Evolutionary conservation across 2,888 invertebrate species (phyloP).

Genomic region (Cantharis nigra): DNA sequence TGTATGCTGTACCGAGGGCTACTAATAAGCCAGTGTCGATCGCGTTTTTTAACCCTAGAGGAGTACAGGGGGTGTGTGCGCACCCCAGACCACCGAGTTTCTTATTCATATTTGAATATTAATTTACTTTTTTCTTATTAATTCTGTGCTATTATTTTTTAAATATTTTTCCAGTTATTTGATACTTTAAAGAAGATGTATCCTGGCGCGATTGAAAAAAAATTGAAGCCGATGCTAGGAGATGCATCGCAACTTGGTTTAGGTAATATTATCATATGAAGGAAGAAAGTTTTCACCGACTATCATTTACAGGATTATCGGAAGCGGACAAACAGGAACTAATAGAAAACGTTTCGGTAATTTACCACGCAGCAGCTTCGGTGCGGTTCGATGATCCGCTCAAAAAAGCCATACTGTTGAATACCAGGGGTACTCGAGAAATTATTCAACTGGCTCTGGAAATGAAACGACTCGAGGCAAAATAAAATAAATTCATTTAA

Average conservation of each 20-base stretch:
- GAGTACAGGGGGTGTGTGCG: no score
- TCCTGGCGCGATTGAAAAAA: conserved; percentile 61
- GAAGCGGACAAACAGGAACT: conserved; percentile 58
- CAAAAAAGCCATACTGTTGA: conserved; percentile 65
- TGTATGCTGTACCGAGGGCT: no score
- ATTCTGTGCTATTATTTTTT: neutral
- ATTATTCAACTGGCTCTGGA: conserved; percentile 63
- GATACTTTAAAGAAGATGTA: conserved; percentile 61
- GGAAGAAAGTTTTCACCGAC: no score
- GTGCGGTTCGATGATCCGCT: conserved; percentile 83
- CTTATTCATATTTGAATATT: no score
- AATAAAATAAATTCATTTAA: conserved; percentile 58
- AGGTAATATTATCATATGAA: conserved; percentile 47
- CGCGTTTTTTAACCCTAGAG: no score
- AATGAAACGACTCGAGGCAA: conserved; percentile 53
- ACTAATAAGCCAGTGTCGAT: no score
- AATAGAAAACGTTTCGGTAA: conserved; percentile 65
- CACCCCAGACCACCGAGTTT: no score
- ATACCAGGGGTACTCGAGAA: conserved; percentile 69
- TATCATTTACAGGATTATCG: conserved; percentile 58
- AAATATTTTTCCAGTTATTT: conserved; percentile 60
- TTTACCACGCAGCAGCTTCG: conserved; percentile 81
- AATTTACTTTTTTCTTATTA: neutral
- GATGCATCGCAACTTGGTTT: conserved; percentile 63
- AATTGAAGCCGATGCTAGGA: conserved; percentile 69